Conservation (phyloP, 1,140 invertebrate species). For the Glossosoma conforme region DNA sequence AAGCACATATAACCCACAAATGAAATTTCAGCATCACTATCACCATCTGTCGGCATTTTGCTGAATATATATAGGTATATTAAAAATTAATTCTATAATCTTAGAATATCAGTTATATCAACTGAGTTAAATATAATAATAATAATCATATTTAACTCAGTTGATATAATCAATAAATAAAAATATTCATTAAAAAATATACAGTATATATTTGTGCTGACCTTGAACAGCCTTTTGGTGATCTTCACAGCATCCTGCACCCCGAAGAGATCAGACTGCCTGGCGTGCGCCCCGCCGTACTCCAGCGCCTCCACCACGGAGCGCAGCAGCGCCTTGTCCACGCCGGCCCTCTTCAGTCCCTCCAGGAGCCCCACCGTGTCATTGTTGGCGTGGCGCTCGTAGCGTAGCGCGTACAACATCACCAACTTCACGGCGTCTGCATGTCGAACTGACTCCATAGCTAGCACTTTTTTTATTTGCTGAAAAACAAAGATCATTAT, state of each 20-base stretch:
- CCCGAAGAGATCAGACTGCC: conserved; percentile 79
- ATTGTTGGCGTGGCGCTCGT: conserved; percentile 84
- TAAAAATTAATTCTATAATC: no score
- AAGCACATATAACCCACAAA: no score
- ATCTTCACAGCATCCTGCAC: conserved; percentile 85
- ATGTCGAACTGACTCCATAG: conserved; percentile 65
- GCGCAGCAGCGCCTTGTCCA: conserved; percentile 53
- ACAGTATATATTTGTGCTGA: no score
- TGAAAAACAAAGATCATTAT: conserved; percentile 38
- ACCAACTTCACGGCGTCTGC: conserved; percentile 84
- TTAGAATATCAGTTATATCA: no score
- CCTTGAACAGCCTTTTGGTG: conserved; percentile 87
- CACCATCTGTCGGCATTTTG: no score
- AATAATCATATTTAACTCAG: no score
- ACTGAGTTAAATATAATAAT: no score
- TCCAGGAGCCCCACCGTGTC: conserved; percentile 72
- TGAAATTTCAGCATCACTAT: no score
- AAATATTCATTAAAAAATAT: no score
- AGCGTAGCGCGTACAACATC: conserved; percentile 88
- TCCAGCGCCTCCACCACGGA: conserved; percentile 69
- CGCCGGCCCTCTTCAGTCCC: conserved; percentile 64
- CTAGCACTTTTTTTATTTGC: conserved; percentile 68
- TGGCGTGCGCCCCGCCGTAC: conserved; percentile 72
- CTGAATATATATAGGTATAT: no score
- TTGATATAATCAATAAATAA: no score